Base-by-base conservation (phyloP, 2,888 invertebrate species). In the Linyphia triangularis region DNA sequence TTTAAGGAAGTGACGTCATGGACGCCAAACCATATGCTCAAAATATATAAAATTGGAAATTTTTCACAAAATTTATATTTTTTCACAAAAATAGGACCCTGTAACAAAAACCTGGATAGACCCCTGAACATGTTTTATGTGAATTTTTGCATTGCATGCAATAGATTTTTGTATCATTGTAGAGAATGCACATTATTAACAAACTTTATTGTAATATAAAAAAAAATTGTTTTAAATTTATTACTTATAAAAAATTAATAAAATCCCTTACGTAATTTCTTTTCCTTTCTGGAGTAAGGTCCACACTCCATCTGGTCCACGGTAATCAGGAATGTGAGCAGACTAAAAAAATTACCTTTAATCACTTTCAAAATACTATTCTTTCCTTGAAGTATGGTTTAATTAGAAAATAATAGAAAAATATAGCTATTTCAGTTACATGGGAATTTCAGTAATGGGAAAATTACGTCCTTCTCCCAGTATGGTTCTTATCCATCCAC, bases 221-320 rank as follows among this genome's bases (percentile, higher is more conserved):
- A 26, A 63, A 63, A 63, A 69, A 6, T 30, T 37, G 33, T 10
- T 30, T 30, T 19, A n/a, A n/a, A n/a, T n/a, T n/a, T n/a, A n/a
- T n/a, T 33, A 9, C 9, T 33, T 33, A 33, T 40, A 16, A 37
- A 6, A 30, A 37, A 61, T 24, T 5, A 1, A 61, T 37, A 9
- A 69, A 75, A 59, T 24, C 28, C 19, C 57, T 16, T 90, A 90
- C 90, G 22, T 82, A 22, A 90, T 40, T 61, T 83, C 95, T 93
- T 97, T 96, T 89, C 98, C 98, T 93, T 98, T 96, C 92, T 96
- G 96, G 91, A 99, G 94, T 88, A 97, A 93, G 0, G 99, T 99
- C 99, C 99, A 99, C 88, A 99, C 98, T 59, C 99, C 99, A 93
- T 97, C 96, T 78, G 98, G 97, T 2, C 99, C 99, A 91, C 99